These are phyloP conservation scores for Thaumatotibia leucotreta DNA, from an alignment of 1,140 invertebrate genomes.

Conservation along the genomic window DNA sequence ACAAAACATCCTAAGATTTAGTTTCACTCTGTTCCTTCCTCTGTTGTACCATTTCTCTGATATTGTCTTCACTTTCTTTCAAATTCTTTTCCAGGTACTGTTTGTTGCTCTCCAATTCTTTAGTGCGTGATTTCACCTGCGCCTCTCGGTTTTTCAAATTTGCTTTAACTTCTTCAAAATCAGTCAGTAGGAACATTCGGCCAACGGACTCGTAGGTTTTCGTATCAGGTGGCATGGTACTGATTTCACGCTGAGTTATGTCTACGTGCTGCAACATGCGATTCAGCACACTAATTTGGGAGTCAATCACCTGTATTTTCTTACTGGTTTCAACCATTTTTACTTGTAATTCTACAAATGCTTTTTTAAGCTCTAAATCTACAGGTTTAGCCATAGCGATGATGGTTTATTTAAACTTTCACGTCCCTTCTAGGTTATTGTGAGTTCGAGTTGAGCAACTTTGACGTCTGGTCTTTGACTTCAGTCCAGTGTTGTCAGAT, in stretches of 20 bases:
- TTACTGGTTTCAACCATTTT: conserved; percentile 89
- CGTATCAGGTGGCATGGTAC: conserved; percentile 77
- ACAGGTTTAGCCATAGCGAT: conserved; percentile 54
- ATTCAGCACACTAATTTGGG: conserved; percentile 86
- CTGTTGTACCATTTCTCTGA: conserved; percentile 89
- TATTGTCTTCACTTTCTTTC: conserved; percentile 90
- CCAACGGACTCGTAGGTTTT: conserved; percentile 90
- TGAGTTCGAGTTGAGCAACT: conserved; percentile 28
- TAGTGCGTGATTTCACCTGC: conserved; percentile 83
- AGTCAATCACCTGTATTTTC: conserved; percentile 87
- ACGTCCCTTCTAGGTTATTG: conserved; percentile 23
- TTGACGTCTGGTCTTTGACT: too few relatives aligned
- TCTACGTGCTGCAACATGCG: conserved; percentile 82
- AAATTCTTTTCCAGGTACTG: conserved; percentile 85
- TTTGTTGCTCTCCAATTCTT: conserved; percentile 85
- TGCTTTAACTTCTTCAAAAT: conserved; percentile 80
- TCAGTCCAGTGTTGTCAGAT: conserved; percentile 38
- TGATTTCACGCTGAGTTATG: conserved; percentile 81
- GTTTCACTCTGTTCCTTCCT: conserved; percentile 74
- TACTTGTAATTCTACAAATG: conserved; percentile 89
- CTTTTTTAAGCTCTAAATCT: conserved; percentile 81
- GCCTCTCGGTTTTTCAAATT: conserved; percentile 80
- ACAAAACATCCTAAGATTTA: conserved; percentile 22
- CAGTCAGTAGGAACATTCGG: conserved; percentile 88
- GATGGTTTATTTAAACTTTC: conserved; percentile 23